Base-by-base conservation (phyloP, 2,113 vertebrate species). In the Albula glossodonta region DNA sequence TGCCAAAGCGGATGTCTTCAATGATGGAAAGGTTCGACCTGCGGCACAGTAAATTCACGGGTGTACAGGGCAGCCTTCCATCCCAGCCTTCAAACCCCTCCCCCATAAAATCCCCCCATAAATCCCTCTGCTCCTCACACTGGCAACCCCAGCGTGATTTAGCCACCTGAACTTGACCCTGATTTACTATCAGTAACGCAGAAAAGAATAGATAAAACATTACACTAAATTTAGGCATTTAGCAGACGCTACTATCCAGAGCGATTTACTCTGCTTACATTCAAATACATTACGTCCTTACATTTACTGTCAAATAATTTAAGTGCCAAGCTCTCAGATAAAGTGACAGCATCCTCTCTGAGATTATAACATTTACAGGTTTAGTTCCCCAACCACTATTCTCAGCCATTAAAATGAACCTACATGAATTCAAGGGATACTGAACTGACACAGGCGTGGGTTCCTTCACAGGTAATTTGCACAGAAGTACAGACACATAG, bases 11-110 rank as follows among this genome's bases (percentile, higher is more conserved):
- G 89, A 99, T 96, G 92, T 99, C 98, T 93, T 97, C 97, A 60
- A 98, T 96, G 88, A 99, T 97, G 90, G 95, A 97, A 87, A 91
- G 93, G 84, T 97, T 96, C 88, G 98, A 96, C 96, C 98, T 99
- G 92, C 89, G 95, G 94, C 88, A 92, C 88, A 94, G 83, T 51
- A 87, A 84, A 83, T 17, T 87, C 3, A 8, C 15, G 13, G 84
- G 22, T 85, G 9, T 77, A 66, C 6, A 63, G 57, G n/a, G 57
- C 84, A 50, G 87, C 87, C 63, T 41, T 41, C 31, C 31, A 41
- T 41, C 31, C 31, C 31, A 41, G 31, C 31, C 31, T 41, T 41
- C 31, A 41, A 41, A 41, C 31, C 1, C 31, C 13, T 85, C 82
- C 66, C 88, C 91, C 86, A 78, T 87, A 51, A 51, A 31, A 52